Evolutionary conservation across 2,888 invertebrate species (phyloP), one percentile per base, ranked within the genome.

Genomic region (Tenthredo livida): DNA sequence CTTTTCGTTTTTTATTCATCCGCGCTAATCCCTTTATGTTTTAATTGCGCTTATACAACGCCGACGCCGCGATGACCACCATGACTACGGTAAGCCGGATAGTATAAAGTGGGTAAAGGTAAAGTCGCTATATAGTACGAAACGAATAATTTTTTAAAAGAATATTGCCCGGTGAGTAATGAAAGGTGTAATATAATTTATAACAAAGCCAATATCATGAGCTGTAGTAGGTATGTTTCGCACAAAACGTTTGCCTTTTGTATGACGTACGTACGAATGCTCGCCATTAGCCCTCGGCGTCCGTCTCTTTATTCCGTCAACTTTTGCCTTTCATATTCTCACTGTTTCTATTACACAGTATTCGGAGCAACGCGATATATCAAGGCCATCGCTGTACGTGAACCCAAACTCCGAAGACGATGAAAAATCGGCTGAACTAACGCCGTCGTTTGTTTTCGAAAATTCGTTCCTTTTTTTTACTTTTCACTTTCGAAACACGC

Each of bases 1-100:
- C 80, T 21, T 78, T 61, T 58, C 21, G 21, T 37, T 25, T 50
- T 29, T 77, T 58, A 25, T 75, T 75, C 25, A 58, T 61, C 21
- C 80, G 21, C 80, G 47, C 47, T 80, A 80, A 80, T 80, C 80
- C 80, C 40, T 80, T 80, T 80, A 80, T 40, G 80, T 80, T 80
- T 80, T 80, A 80, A 80, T 80, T 80, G 80, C 61, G 50, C 80
- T 77, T 50, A 73, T 21, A 77, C 77, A 37, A 61, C 58, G 40
- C 40, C 50, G 33, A 43, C 73, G 73, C 40, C 73, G 80, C 61
- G 37, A 80, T 80, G 80, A 80, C 80, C 80, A 61, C 61, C 80
- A n/a, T n/a, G 61, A 40, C 80, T 61, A 80, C 54, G 61, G 21
- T 80, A 80, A 61, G 21, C 80, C 37, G 37, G 54, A 17, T 6